Conservation (phyloP, 2,113 vertebrate genomes). For the Xenotilapia leptura region DNA sequence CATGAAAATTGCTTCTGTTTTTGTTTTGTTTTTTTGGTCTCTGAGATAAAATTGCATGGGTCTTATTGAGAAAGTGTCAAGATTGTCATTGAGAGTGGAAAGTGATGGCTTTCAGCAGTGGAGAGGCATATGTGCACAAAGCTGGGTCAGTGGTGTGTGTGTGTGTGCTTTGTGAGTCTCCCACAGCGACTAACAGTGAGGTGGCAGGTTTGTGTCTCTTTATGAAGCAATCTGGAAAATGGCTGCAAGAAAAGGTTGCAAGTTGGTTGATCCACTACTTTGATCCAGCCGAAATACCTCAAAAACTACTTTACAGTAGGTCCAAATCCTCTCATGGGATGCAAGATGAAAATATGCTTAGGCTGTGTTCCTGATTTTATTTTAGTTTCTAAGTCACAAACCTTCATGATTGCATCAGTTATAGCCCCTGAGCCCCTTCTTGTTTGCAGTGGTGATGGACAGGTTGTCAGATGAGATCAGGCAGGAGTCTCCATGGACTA, state of each 20-base stretch:
- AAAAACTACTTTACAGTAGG: neutral
- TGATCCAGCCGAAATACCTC: neutral
- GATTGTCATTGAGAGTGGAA: slow-evolving; percentile 44
- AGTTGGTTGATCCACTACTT: neutral
- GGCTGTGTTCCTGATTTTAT: neutral
- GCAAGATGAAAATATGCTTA: neutral
- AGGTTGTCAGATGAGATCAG: neutral
- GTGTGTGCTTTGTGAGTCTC: slow-evolving; percentile 11
- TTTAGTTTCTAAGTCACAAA: neutral
- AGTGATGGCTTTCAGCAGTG: slow-evolving; percentile 19
- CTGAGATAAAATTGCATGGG: slow-evolving; percentile 39
- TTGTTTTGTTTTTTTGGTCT: neutral
- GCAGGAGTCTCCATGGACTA: neutral
- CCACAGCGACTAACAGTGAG: slow-evolving; percentile 35
- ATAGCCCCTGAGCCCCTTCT: neutral
- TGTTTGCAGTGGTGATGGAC: neutral
- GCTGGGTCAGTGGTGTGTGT: slow-evolving; percentile 37
- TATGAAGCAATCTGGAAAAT: slow-evolving; percentile 9
- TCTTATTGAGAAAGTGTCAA: slow-evolving; percentile 41
- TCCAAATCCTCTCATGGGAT: neutral
- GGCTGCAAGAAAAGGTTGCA: neutral
- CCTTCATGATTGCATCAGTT: neutral
- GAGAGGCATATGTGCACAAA: neutral
- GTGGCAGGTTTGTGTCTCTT: slow-evolving; percentile 28
- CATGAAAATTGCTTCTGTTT: slow-evolving; percentile 16